A percentile compares a stretch with the other conserved stretches of the same genome.
Conservation (phyloP, 23 tunicate genomes). For the Styela clava region DNA sequence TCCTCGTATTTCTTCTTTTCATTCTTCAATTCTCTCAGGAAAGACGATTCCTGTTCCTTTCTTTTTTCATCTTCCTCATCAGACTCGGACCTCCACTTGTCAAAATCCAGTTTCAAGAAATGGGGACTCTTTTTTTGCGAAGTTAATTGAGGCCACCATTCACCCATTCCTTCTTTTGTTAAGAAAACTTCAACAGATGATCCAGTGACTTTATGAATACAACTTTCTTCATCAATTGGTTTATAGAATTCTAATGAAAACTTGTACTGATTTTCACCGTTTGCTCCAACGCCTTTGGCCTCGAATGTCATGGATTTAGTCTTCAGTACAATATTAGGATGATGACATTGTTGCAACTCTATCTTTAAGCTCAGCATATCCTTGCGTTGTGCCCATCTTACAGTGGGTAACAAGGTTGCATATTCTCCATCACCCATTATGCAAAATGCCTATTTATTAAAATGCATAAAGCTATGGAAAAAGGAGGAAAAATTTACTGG, state of each 20-base stretch:
- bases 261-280: slow-evolving; percentile 51
- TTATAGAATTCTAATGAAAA: slow-evolving; percentile 52
- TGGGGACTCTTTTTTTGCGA: slow-evolving; percentile 63
- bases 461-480: not conserved
- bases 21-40: not conserved
- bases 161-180: slow-evolving; percentile 49
- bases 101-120: slow-evolving; percentile 85
- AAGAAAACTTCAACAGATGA: slow-evolving; percentile 45
- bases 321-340: slow-evolving; percentile 20
- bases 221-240: slow-evolving; percentile 47
- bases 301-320: slow-evolving; percentile 17
- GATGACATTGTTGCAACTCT: slow-evolving; percentile 24
- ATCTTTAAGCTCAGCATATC: slow-evolving; percentile 63
- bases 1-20: not conserved
- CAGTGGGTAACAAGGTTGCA: slow-evolving; percentile 23
- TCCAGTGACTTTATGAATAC: slow-evolving; percentile 46
- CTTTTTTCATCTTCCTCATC: slow-evolving; percentile 50
- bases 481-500: not conserved
- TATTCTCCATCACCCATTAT: not conserved
- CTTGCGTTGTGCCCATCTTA: slow-evolving; percentile 64
- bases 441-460: not conserved
- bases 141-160: slow-evolving; percentile 90
- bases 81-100: slow-evolving; percentile 75
- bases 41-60: not conserved
- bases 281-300: slow-evolving; percentile 57